phyloP scores from a whole-genome alignment of 2,888 invertebrate species.

The Hedya salicella region DNA sequence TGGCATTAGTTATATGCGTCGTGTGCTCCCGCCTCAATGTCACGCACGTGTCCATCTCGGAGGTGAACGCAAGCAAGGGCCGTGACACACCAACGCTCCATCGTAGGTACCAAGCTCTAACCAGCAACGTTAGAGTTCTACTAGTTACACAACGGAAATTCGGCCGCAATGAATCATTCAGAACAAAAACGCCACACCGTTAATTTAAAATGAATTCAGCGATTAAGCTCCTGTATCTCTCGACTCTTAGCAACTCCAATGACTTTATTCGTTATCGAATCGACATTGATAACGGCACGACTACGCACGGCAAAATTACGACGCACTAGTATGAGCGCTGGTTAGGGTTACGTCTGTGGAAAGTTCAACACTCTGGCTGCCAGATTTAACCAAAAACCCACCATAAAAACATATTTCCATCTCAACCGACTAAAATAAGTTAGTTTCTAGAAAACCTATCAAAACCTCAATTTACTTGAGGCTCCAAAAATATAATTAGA shows the following conservation, averaged over 20 bases:
- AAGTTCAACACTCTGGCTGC: slow-evolving; percentile 34
- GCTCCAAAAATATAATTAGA: slow-evolving; percentile 63
- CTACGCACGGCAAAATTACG: slow-evolving; percentile 78
- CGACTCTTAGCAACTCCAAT: slow-evolving; percentile 46
- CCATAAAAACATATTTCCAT: background rate
- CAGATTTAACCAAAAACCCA: slow-evolving; percentile 10
- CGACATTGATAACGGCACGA: slow-evolving; percentile 78
- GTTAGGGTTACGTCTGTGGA: slow-evolving; percentile 52
- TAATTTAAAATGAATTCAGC: slow-evolving; percentile 15
- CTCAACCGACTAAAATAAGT: background rate
- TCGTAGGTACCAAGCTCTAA: slow-evolving; percentile 40
- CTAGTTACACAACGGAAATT: slow-evolving; percentile 54
- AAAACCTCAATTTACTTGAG: slow-evolving; percentile 33
- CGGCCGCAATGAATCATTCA: slow-evolving; percentile 44
- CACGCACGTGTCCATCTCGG: slow-evolving; percentile 66
- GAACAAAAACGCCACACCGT: slow-evolving; percentile 28
- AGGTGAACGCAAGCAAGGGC: slow-evolving; percentile 50
- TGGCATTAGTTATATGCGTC: slow-evolving; percentile 45
- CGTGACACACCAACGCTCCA: slow-evolving; percentile 52
- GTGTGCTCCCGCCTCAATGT: slow-evolving; percentile 63
- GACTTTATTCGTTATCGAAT: slow-evolving; percentile 67
- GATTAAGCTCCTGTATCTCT: slow-evolving; percentile 43
- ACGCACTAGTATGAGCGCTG: slow-evolving; percentile 71
- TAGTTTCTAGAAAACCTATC: background rate
- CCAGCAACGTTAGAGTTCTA: slow-evolving; percentile 43